Percentiles rank a stretch among this genome's conserved stretches.
phyloP scores from a whole-genome alignment of 2,888 invertebrate genomes.

The Cylloceria caligata region DNA sequence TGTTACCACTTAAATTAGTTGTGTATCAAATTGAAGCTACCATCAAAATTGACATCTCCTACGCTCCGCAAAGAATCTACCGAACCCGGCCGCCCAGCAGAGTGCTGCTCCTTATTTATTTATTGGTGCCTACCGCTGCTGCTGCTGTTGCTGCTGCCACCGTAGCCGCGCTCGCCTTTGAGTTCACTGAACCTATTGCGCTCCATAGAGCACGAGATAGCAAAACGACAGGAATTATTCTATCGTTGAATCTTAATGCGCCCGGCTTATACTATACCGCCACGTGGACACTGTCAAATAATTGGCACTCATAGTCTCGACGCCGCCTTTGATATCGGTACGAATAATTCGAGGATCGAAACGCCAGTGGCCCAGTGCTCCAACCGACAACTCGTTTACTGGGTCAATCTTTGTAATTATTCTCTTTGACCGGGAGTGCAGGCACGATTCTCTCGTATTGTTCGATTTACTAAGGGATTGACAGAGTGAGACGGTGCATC shows the following conservation, averaged over 20 bases:
- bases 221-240: constrained; percentile 27
- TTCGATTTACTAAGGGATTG: neutral
- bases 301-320: constrained; percentile 56
- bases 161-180: neutral
- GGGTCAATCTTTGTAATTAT: constrained; percentile 25
- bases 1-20: neutral
- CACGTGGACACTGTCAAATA: constrained; percentile 23
- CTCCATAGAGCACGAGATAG: constrained; percentile 33
- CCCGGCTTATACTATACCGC: neutral
- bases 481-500: neutral
- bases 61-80: neutral
- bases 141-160: neutral
- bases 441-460: neutral
- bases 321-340: constrained; percentile 54
- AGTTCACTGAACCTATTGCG: constrained; percentile 53
- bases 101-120: constrained; percentile 24
- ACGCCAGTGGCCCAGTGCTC: neutral
- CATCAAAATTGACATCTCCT: constrained; percentile 16
- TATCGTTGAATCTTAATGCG: constrained; percentile 28
- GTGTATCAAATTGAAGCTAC: neutral
- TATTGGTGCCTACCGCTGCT: neutral
- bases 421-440: constrained; percentile 17
- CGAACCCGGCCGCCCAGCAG: neutral
- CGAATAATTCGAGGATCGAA: constrained; percentile 44
- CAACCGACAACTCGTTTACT: constrained; percentile 6